Evolutionary conservation across 1,140 invertebrate species (phyloP).

Genomic region (Chrysomallon squamiferum): DNA sequence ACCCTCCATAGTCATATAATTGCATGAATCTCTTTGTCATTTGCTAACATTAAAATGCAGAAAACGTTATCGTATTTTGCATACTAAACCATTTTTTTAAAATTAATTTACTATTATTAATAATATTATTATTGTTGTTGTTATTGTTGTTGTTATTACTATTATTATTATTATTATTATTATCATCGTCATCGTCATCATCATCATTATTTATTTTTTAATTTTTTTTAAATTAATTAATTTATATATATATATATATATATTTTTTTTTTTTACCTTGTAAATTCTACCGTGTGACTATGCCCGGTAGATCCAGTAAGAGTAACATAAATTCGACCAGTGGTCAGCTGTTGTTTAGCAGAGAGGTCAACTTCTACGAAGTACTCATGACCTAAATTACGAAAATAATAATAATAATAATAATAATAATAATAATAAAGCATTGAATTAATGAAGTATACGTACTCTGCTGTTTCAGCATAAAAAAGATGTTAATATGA

Average conservation of each 20-base stretch:
- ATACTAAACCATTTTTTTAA: no score
- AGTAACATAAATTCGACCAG: constrained; percentile 35
- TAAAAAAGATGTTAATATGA: not conserved
- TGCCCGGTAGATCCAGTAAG: constrained; percentile 28
- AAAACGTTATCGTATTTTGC: not conserved
- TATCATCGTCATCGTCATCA: no score
- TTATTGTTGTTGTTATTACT: no score
- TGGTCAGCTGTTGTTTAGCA: constrained; percentile 11
- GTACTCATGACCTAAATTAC: constrained; percentile 34
- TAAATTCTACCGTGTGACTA: constrained; percentile 33
- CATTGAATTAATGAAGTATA: not conserved
- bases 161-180: not conserved
- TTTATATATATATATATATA: not conserved
- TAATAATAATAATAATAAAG: not conserved
- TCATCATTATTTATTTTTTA: not conserved
- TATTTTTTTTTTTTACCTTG: constrained; percentile 19
- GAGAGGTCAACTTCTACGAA: constrained; percentile 34
- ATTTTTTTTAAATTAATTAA: not conserved
- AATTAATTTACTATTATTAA: not conserved
- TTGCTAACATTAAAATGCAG: not conserved
- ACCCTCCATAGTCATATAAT: not conserved
- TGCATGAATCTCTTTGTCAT: not conserved
- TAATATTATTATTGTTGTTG: no score
- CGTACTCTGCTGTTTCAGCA: not conserved
- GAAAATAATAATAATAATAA: no score